Conservation (phyloP, 2,113 vertebrate genomes). For the Malaclemys terrapin region DNA sequence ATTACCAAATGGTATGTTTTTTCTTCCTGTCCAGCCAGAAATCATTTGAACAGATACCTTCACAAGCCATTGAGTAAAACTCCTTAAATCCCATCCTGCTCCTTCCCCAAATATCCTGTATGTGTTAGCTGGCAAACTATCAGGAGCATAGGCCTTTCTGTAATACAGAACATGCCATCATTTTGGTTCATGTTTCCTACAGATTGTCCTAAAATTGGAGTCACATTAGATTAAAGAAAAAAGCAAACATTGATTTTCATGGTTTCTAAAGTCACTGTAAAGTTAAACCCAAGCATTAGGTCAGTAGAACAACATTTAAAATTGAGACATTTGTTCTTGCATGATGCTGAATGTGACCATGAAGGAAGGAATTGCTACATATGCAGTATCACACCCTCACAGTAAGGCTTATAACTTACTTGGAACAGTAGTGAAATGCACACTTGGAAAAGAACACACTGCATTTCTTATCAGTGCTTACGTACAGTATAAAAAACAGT, state of each 20-base stretch:
- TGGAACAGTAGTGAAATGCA: conserved; percentile 32
- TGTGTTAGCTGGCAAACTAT: neutral
- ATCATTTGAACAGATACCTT: neutral
- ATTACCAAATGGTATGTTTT: neutral
- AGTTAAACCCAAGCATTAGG: neutral
- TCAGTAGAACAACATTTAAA: neutral
- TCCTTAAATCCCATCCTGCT: neutral
- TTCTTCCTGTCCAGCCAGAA: neutral
- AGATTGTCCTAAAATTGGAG: neutral
- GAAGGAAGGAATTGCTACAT: neutral
- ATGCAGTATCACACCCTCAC: neutral
- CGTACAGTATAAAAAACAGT: conserved; percentile 17
- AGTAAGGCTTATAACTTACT: neutral
- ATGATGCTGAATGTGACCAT: neutral
- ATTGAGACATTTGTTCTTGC: neutral
- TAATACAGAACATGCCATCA: neutral
- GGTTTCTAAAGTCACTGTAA: neutral
- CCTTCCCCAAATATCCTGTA: neutral
- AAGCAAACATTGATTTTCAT: too few species aligned
- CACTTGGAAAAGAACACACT: conserved; percentile 17
- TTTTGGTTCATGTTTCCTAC: neutral
- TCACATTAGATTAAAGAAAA: neutral
- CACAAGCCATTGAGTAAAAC: neutral
- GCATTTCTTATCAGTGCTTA: conserved; percentile 39
- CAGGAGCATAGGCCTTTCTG: neutral